Evolutionary conservation across 2,888 invertebrate species (phyloP).

Genomic region (Leistus spinibarbis): DNA sequence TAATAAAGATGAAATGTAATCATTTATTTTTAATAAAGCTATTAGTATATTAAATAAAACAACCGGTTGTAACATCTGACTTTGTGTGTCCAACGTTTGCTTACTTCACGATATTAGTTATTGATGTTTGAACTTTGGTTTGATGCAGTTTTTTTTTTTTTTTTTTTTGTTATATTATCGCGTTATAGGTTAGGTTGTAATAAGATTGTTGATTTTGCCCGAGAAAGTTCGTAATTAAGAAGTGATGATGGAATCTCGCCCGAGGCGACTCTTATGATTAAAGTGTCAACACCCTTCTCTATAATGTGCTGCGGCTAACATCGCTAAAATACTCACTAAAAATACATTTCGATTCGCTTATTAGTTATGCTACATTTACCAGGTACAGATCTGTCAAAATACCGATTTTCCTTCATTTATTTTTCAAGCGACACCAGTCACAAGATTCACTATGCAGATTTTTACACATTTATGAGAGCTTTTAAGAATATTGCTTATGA

Average conservation of each 20-base stretch:
- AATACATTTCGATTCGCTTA: background rate
- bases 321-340: background rate
- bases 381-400: background rate
- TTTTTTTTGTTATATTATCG: background rate
- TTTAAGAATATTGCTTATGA: no score
- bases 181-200: background rate
- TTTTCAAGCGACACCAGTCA: background rate
- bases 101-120: no score
- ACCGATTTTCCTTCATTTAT: background rate
- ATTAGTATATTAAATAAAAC: no score
- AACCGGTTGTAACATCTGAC: no score
- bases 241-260: background rate
- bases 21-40: no score
- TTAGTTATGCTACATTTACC: background rate
- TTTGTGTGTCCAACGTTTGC: no score
- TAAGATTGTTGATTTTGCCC: conserved; percentile 2
- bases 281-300: background rate
- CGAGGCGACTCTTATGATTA: conserved; percentile 1
- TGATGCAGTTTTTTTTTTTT: background rate
- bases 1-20: no score
- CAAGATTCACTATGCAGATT: no score
- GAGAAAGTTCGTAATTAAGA: background rate
- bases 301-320: background rate
- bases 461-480: no score
- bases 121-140: background rate